These are phyloP conservation scores for Lophius piscatorius DNA, from an alignment of 2,113 vertebrate genomes.

Conservation along the genomic window DNA sequence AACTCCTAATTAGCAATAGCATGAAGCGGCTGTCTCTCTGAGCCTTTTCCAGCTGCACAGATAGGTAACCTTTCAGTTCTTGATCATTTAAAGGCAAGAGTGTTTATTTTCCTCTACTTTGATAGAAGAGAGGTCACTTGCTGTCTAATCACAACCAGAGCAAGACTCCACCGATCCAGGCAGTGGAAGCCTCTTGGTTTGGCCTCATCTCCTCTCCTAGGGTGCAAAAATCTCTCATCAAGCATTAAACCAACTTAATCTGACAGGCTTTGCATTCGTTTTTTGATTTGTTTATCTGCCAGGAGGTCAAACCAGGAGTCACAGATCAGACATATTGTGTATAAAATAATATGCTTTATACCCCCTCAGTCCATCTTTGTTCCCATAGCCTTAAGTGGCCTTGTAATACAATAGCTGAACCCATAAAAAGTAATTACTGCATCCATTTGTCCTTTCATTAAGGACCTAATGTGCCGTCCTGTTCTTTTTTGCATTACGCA, in stretches of 20 bases:
- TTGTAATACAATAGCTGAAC: conserved; percentile 21
- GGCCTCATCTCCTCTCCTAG: not conserved
- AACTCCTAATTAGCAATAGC: no score
- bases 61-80: conserved; percentile 1
- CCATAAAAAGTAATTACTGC: conserved; percentile 11
- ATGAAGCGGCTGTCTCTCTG: conserved; percentile 40
- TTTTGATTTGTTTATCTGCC: not conserved
- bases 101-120: conserved; percentile 18
- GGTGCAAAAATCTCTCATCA: not conserved
- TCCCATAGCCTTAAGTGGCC: conserved; percentile 62
- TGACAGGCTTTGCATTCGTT: not conserved
- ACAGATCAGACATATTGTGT: conserved; percentile 1
- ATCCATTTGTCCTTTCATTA: no score
- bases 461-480: conserved; percentile 2
- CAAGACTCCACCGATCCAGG: conserved; percentile 26
- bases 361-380: conserved; percentile 13
- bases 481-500: not conserved
- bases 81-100: not conserved
- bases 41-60: conserved; percentile 49
- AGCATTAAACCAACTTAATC: not conserved
- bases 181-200: not conserved
- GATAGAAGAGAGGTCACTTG: not conserved
- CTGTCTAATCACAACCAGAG: conserved; percentile 39
- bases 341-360: not conserved
- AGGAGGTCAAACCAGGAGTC: not conserved